These are phyloP conservation scores for Danio albolineatus DNA, from an alignment of 2,797 vertebrate genomes.

Conservation along the genomic window DNA sequence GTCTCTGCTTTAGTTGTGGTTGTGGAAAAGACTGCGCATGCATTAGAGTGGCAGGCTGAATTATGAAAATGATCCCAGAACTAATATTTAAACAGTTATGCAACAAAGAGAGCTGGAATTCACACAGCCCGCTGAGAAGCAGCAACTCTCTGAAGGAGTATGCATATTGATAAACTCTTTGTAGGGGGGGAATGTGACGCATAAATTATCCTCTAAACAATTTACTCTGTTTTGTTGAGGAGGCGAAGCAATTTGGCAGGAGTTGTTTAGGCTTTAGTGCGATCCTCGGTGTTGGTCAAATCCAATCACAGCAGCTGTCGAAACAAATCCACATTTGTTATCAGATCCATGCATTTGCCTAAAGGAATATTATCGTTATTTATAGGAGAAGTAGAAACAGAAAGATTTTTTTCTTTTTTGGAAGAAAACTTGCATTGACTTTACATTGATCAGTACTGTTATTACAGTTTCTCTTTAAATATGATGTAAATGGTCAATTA, in stretches of 20 bases:
- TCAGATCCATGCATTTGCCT: constrained; percentile 8
- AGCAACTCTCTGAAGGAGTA: constrained; percentile 40
- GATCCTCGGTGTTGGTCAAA: constrained; percentile 25
- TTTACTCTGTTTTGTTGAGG: constrained; percentile 56
- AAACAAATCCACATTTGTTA: constrained; percentile 29
- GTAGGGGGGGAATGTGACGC: constrained; percentile 36
- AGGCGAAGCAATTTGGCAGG: constrained; percentile 38
- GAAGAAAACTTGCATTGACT: no score
- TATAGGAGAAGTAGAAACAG: no score
- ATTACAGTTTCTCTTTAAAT: no score
- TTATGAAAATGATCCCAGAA: constrained; percentile 59
- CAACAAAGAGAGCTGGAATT: constrained; percentile 55
- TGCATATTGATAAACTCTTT: constrained; percentile 64
- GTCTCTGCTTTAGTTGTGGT: constrained; percentile 22
- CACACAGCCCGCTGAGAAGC: constrained; percentile 35
- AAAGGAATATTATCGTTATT: constrained; percentile 8
- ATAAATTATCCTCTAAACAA: constrained; percentile 63
- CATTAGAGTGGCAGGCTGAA: constrained; percentile 43
- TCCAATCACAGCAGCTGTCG: constrained; percentile 20
- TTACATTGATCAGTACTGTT: no score
- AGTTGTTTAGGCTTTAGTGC: constrained; percentile 17
- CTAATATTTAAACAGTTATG: constrained; percentile 61
- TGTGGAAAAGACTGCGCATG: constrained; percentile 35
- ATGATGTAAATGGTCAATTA: no score
- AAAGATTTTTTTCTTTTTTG: no score